Percentiles rank a stretch among this genome's conserved stretches.
Evolutionary conservation across 2,797 vertebrate species (phyloP).

Genomic region (Rousettus madagascariensis): DNA sequence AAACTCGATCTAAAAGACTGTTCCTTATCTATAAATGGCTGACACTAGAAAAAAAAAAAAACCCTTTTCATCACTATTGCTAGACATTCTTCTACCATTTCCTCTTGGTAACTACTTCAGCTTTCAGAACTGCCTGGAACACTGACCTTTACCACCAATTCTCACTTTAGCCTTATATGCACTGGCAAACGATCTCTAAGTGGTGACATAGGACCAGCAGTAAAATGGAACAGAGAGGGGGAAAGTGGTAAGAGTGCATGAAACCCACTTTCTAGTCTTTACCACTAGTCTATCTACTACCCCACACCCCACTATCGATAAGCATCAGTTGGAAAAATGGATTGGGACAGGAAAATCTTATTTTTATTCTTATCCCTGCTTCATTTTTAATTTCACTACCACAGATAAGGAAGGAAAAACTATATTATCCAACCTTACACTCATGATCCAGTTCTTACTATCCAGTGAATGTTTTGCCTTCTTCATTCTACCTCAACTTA

Average conservation of each 20-base stretch:
- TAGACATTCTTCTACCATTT: constrained; percentile 4
- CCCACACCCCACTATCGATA: not conserved
- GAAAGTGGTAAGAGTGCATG: not conserved
- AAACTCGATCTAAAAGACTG: not conserved
- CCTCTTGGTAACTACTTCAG: constrained; percentile 41
- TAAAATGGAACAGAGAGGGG: not conserved
- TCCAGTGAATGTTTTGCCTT: not conserved
- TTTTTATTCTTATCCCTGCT: constrained; percentile 21
- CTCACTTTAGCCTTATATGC: constrained; percentile 2
- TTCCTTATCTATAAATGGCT: constrained; percentile 20
- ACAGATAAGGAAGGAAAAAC: not conserved
- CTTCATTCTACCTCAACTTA: not conserved
- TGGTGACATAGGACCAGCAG: not conserved
- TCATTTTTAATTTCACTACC: constrained; percentile 18
- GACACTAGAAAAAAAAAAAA: constrained; percentile 8
- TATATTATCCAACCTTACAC: not conserved
- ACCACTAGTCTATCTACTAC: not conserved
- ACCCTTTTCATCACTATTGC: not conserved
- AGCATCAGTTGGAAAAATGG: not conserved
- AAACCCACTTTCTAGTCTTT: not conserved
- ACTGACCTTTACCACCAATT: not conserved
- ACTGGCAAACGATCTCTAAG: not conserved
- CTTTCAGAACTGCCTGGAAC: not conserved
- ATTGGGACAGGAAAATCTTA: not conserved
- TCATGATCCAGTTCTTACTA: not conserved